phyloP scores from a whole-genome alignment of 2,113 vertebrate genomes.

The Jaculus jaculus region DNA sequence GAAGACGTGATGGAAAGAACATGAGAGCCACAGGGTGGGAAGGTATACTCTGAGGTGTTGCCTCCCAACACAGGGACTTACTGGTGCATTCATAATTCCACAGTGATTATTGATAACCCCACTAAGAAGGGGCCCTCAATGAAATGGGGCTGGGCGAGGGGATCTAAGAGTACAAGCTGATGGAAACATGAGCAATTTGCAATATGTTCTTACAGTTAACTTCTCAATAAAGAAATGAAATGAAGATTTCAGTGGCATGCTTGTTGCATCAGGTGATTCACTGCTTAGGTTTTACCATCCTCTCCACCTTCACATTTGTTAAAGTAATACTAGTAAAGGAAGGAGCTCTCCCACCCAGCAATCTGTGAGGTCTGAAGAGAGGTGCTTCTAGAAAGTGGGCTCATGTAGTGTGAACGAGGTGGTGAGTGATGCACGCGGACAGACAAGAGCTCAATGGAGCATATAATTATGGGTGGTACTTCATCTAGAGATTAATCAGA shows the following conservation, averaged over 20 bases:
- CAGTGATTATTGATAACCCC: no score
- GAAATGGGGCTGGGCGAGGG: no score
- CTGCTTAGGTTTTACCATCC: conserved; percentile 58
- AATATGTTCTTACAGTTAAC: not conserved
- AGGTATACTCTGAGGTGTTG: no score
- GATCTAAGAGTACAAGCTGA: no score
- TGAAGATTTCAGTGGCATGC: no score
- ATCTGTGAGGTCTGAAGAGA: conserved; percentile 58
- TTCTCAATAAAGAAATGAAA: no score
- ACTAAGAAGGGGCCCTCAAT: no score
- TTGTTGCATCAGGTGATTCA: conserved; percentile 44
- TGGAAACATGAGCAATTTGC: no score
- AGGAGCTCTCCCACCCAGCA: conserved; percentile 54
- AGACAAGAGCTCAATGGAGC: not conserved
- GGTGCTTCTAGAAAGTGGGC: conserved; percentile 62
- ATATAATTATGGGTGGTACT: not conserved
- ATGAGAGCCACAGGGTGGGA: no score
- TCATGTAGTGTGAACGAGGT: conserved; percentile 13
- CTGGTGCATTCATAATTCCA: no score
- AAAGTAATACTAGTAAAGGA: conserved; percentile 55
- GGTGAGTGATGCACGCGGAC: conserved; percentile 24
- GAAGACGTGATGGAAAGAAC: no score
- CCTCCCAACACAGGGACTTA: no score
- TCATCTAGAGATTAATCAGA: conserved; percentile 46
- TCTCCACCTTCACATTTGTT: conserved; percentile 37